Percentiles rank a stretch among this genome's conserved stretches.
Conservation (phyloP, 2,797 vertebrate species). For the Otolemur crassicaudatus region DNA sequence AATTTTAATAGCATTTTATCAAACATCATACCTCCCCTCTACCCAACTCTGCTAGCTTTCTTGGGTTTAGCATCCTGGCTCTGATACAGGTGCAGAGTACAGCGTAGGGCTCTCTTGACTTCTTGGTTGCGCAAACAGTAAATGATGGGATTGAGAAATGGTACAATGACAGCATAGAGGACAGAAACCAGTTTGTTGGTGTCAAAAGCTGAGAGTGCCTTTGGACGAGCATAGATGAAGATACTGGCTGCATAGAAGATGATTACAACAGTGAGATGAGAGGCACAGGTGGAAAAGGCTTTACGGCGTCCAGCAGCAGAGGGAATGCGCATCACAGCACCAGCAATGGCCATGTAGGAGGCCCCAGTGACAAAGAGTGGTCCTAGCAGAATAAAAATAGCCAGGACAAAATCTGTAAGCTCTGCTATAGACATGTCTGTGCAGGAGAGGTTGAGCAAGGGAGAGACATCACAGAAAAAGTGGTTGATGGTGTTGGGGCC, state of each 20-base stretch:
- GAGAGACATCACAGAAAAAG: conserved; percentile 85
- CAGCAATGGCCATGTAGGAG: conserved; percentile 80
- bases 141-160: conserved; percentile 85
- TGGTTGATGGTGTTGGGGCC: conserved; percentile 84
- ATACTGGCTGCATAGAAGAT: conserved; percentile 82
- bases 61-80: not conserved
- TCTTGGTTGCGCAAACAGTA: conserved; percentile 81
- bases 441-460: conserved; percentile 82
- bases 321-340: conserved; percentile 75
- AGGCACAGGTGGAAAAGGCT: conserved; percentile 84
- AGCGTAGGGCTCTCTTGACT: conserved; percentile 80
- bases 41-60: conserved; percentile 18
- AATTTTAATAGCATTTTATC: not conserved
- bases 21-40: not conserved
- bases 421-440: conserved; percentile 81
- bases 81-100: conserved; percentile 61
- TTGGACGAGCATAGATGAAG: conserved; percentile 82
- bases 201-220: conserved; percentile 79
- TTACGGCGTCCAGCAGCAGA: conserved; percentile 75
- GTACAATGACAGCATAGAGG: conserved; percentile 82
- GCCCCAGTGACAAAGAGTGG: conserved; percentile 79
- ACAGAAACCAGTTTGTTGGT: conserved; percentile 84
- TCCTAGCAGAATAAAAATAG: conserved; percentile 79
- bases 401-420: conserved; percentile 81
- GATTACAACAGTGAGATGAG: conserved; percentile 81